Evolutionary conservation across 2,113 vertebrate genomes (phyloP).

Genomic region (Potamarius usumacintae): DNA sequence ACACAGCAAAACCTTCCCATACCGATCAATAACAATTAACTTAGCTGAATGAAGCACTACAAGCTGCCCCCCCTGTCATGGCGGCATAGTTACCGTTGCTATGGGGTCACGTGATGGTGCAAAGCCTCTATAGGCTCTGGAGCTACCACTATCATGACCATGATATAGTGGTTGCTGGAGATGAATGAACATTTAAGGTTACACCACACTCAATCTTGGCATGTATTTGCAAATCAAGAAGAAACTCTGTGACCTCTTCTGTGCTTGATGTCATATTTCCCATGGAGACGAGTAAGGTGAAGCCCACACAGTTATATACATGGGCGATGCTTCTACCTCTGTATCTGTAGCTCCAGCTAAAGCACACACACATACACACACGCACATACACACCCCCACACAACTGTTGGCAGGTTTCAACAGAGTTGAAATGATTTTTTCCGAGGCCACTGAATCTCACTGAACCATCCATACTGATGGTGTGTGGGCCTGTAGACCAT

Average conservation of each 20-base stretch:
- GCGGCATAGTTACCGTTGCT: too few species aligned
- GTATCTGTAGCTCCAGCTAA: constrained; percentile 17
- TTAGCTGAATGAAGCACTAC: too few species aligned
- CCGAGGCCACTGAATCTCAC: not conserved
- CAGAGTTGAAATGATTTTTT: constrained; percentile 10
- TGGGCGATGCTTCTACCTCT: constrained; percentile 16
- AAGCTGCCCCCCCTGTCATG: too few species aligned
- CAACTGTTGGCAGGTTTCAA: constrained; percentile 32
- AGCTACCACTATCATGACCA: too few species aligned
- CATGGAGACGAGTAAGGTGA: constrained; percentile 22
- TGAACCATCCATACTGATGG: constrained; percentile 1
- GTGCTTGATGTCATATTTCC: constrained; percentile 1
- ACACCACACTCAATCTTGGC: not conserved
- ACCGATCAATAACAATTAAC: too few species aligned
- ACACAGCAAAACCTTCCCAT: too few species aligned
- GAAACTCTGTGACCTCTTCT: not conserved
- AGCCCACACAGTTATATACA: constrained; percentile 38
- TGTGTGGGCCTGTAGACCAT: constrained; percentile 13
- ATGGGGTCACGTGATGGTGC: too few species aligned
- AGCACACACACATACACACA: not conserved
- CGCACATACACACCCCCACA: constrained; percentile 18
- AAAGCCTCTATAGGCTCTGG: too few species aligned
- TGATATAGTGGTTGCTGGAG: too few species aligned
- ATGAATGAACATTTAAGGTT: too few species aligned
- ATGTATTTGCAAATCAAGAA: constrained; percentile 13